Conservation (phyloP, 2,113 vertebrate species). For the Polyodon spathula region DNA sequence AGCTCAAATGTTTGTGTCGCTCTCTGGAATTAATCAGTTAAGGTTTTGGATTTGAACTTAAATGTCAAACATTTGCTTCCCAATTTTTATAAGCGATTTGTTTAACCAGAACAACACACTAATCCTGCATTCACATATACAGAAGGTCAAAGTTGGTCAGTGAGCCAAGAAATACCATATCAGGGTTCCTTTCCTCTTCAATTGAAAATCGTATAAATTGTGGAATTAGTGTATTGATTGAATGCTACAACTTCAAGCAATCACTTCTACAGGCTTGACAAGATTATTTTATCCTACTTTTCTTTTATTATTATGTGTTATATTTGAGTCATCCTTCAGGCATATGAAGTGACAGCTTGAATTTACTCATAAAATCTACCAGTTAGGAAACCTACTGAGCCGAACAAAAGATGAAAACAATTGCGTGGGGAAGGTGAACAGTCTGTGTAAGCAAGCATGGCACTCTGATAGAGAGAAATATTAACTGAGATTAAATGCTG, state of each 20-base stretch:
- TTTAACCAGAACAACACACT: conserved; percentile 79
- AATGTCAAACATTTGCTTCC: conserved; percentile 72
- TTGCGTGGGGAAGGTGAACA: conserved; percentile 56
- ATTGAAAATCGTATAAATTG: conserved; percentile 94
- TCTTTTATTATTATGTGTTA: conserved; percentile 98
- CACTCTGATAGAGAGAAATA: conserved; percentile 63
- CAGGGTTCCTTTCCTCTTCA: conserved; percentile 89
- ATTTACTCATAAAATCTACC: conserved; percentile 97
- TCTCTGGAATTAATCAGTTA: conserved; percentile 81
- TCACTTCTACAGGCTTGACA: conserved; percentile 98
- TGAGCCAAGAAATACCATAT: conserved; percentile 99
- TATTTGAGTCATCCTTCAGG: conserved; percentile 96
- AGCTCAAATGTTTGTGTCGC: conserved; percentile 53
- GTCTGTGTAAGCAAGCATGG: conserved; percentile 55
- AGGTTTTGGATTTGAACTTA: conserved; percentile 62
- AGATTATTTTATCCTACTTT: conserved; percentile 99
- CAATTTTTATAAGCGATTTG: conserved; percentile 86
- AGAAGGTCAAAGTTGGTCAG: conserved; percentile 99
- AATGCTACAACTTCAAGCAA: conserved; percentile 86
- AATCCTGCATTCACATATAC: conserved; percentile 79
- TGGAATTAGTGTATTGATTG: conserved; percentile 99
- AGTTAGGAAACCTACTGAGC: conserved; percentile 94
- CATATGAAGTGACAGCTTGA: conserved; percentile 97
- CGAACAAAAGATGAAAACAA: conserved; percentile 69
- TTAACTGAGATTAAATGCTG: conserved; percentile 69